These are phyloP conservation scores for Rhinopomastus cyanomelas DNA, from an alignment of 2,113 vertebrate species.

Conservation along the genomic window DNA sequence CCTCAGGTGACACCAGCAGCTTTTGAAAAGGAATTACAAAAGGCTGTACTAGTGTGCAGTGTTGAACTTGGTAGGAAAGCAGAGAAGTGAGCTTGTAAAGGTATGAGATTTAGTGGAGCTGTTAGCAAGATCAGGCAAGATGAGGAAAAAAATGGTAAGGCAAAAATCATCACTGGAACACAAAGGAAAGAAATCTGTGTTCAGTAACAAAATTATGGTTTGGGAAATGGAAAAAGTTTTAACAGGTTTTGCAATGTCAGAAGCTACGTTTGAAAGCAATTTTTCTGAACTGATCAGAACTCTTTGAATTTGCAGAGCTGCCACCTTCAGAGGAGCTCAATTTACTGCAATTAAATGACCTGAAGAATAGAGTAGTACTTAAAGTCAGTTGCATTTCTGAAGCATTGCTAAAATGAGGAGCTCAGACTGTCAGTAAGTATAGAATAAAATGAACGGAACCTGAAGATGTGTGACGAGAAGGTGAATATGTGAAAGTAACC, in stretches of 20 bases:
- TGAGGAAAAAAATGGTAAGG: neutral
- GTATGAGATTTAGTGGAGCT: neutral
- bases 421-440: neutral
- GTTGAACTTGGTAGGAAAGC: neutral
- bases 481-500: constrained; percentile 26
- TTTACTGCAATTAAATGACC: constrained; percentile 64
- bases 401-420: neutral
- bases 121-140: neutral
- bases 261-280: neutral
- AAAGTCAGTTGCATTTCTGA: constrained; percentile 50
- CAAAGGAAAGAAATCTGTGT: constrained; percentile 22
- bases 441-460: constrained; percentile 14
- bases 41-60: neutral
- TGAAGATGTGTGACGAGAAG: constrained; percentile 19
- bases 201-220: constrained; percentile 35
- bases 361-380: constrained; percentile 25
- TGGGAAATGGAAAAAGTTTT: constrained; percentile 36
- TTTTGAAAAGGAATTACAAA: neutral
- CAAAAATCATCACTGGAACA: neutral
- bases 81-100: neutral
- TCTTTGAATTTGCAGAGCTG: constrained; percentile 39
- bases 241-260: constrained; percentile 17
- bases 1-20: neutral
- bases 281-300: constrained; percentile 51
- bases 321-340: constrained; percentile 22